These are phyloP conservation scores for Lepetodrilus schrolli DNA, from an alignment of 2,888 invertebrate genomes.

Conservation along the genomic window DNA sequence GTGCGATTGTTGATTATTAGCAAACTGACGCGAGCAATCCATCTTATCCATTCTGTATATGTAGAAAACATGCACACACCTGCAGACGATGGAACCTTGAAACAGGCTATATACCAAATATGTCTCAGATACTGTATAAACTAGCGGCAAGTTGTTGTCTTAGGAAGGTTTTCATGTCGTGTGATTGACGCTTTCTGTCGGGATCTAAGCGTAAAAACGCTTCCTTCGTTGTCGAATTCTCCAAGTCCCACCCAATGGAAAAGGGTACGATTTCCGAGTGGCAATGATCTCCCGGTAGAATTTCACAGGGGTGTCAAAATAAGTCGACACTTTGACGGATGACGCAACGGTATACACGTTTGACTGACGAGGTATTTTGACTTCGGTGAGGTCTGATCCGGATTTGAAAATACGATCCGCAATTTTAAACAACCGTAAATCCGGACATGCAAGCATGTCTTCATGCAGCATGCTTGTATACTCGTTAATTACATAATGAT, in stretches of 20 bases:
- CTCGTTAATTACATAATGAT: not conserved
- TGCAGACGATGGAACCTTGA: not conserved
- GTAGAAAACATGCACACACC: not conserved
- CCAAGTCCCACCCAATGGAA: not conserved
- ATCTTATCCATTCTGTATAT: too few relatives aligned
- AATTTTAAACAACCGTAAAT: constrained; percentile 24
- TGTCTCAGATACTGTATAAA: not conserved
- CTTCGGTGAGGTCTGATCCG: constrained; percentile 22
- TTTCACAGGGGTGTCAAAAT: constrained; percentile 26
- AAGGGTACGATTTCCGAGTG: not conserved
- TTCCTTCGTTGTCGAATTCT: not conserved
- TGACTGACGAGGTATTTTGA: constrained; percentile 16
- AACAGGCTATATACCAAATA: not conserved
- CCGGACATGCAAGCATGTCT: not conserved
- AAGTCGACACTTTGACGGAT: constrained; percentile 15
- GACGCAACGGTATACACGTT: not conserved
- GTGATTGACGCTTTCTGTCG: constrained; percentile 14
- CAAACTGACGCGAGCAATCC: too few relatives aligned
- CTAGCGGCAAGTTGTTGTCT: not conserved
- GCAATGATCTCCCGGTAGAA: not conserved
- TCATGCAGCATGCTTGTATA: not conserved
- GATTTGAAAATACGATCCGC: constrained; percentile 14
- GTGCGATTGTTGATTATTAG: too few relatives aligned
- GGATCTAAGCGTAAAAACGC: not conserved
- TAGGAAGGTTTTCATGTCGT: not conserved